Base-by-base conservation (phyloP, 2,797 vertebrate species). In the Hippocampus kuda region DNA sequence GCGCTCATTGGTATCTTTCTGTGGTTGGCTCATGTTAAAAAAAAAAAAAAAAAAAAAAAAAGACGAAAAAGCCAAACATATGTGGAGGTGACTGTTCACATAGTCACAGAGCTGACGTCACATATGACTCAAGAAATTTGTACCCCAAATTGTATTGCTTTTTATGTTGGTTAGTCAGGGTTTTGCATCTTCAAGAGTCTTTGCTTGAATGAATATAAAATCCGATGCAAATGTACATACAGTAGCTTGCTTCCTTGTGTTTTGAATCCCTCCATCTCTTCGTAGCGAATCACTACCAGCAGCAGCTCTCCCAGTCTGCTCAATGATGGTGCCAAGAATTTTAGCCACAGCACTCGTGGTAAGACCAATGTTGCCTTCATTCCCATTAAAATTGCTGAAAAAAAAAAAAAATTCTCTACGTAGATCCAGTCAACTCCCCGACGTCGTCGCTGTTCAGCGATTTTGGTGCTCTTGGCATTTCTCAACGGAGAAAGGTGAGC, bases 251-350 rank as follows among this genome's bases (percentile, higher is more conserved):
- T 70, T 0, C 22, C 9, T 54, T 54, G 22, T 30, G 15, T 26
- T 26, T 66, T 60, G 69, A n/a, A 53, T 30, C 69, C 30, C 48
- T 79, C 13, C 22, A 9, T 24, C 59, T 70, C n/a, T 81, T 34
- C 85, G 68, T 59, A 99, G 97, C 93, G 97, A 80, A 98, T 98
- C 92, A 95, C 95, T 82, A 98, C 93, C 90, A 99, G 97, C 92
- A 98, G 94, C 92, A 99, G 95, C 80, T 98, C 96, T 75, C 96
- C 96, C 72, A 98, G 96, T 91, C 94, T 99, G 88, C 91, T 98
- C 75, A 98, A 95, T 69, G 97, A 99, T 84, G 94, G 96, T 98
- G 96, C 95, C 94, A 99, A 99, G 93, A 94, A 92, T 82, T 99
- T 93, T 26, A 89, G 92, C 90, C 93, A 97, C 70, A 88, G 92